Evolutionary conservation across 2,113 vertebrate species (phyloP).

Genomic region (Alouatta palliata): DNA sequence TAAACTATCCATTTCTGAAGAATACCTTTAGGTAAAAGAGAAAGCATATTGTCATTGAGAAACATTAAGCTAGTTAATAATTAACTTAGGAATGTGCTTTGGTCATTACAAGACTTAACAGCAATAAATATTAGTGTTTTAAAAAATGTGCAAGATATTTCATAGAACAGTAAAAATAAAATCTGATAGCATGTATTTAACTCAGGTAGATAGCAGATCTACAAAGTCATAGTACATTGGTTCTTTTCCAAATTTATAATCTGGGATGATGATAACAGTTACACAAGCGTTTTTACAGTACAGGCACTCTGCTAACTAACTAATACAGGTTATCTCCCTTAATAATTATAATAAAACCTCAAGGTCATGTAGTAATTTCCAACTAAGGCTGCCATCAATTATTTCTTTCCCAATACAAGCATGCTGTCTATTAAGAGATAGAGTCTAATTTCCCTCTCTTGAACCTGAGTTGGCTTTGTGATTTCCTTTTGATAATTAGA

Average conservation of each 20-base stretch:
- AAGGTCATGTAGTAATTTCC: neutral
- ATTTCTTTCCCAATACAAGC: neutral
- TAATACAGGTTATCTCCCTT: neutral
- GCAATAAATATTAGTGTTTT: neutral
- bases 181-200: neutral
- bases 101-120: neutral
- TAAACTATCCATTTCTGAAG: constrained; percentile 57
- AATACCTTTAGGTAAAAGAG: constrained; percentile 44
- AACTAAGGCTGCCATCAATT: neutral
- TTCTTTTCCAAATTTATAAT: neutral
- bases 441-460: neutral
- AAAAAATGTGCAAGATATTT: constrained; percentile 7
- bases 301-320: neutral
- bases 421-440: neutral
- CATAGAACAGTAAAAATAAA: constrained; percentile 29
- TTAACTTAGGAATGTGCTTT: neutral
- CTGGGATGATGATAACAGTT: neutral
- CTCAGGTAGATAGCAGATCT: neutral
- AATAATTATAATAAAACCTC: neutral
- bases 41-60: constrained; percentile 1
- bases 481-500: neutral
- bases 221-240: neutral
- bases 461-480: neutral
- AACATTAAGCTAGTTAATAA: constrained; percentile 52
- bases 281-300: neutral